Conservation (phyloP, 2,113 vertebrate genomes). For the Tympanuchus pallidicinctus region DNA sequence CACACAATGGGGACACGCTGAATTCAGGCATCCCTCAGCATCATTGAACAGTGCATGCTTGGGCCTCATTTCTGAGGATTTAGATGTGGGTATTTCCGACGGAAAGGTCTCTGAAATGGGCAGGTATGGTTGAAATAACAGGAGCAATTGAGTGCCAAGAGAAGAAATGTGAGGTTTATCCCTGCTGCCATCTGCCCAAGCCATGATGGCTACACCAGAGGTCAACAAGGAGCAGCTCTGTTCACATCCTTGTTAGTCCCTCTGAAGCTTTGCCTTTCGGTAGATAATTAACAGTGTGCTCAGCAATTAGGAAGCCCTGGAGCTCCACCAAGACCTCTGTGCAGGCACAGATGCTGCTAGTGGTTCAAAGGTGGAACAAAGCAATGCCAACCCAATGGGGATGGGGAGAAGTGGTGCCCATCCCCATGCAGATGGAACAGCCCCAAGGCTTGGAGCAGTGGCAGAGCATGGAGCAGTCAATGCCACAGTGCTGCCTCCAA, state of each 20-base stretch:
- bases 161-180: neutral
- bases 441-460: neutral
- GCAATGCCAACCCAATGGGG: accelerated
- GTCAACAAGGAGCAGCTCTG: neutral
- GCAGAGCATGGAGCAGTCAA: accelerated
- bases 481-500: accelerated
- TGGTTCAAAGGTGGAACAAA: neutral
- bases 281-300: slow-evolving; percentile 31
- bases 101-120: neutral
- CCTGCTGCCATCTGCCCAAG: neutral
- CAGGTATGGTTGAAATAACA: neutral
- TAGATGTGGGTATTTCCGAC: accelerated
- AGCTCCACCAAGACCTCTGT: neutral
- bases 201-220: accelerated
- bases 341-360: neutral
- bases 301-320: slow-evolving; percentile 38
- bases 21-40: accelerated
- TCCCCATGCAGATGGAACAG: accelerated
- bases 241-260: slow-evolving; percentile 16
- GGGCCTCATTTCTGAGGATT: accelerated
- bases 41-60: accelerated
- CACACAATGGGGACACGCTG: accelerated
- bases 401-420: neutral
- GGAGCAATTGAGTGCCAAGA: neutral
- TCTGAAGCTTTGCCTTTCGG: slow-evolving; percentile 36